Conservation (phyloP, 2,888 invertebrate genomes). For the Cantharis flavilabris region DNA sequence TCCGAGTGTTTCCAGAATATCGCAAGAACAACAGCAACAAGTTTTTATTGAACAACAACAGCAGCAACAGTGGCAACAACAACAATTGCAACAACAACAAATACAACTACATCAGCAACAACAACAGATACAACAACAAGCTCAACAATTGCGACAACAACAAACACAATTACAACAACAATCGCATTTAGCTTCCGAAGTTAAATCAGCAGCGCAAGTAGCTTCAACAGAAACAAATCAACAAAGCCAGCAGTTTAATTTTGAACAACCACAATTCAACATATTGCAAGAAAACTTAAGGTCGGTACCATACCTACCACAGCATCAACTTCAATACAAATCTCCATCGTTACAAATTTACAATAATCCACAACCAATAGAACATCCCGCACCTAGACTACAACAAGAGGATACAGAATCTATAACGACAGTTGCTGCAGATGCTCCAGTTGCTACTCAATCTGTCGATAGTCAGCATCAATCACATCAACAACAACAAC, state of each 20-base stretch:
- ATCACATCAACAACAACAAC: background rate
- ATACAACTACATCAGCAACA: background rate
- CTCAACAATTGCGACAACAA: background rate
- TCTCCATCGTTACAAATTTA: background rate
- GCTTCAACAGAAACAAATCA: background rate
- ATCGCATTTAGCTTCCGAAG: background rate
- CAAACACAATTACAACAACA: background rate
- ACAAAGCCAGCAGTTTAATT: background rate
- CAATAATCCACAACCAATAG: background rate
- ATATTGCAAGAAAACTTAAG: background rate
- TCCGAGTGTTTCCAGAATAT: background rate
- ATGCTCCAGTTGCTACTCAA: background rate
- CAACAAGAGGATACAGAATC: background rate
- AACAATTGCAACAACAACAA: background rate
- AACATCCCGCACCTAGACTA: background rate
- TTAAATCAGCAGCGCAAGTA: background rate
- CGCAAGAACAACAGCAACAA: constrained; percentile 6
- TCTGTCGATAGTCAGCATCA: background rate
- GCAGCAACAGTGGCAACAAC: background rate
- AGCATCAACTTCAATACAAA: background rate
- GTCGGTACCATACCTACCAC: background rate
- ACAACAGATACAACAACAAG: background rate
- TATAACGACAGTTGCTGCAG: background rate
- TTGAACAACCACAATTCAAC: background rate
- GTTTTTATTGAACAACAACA: background rate